Conservation (phyloP, 2,888 invertebrate species). For the Apamea monoglypha region DNA sequence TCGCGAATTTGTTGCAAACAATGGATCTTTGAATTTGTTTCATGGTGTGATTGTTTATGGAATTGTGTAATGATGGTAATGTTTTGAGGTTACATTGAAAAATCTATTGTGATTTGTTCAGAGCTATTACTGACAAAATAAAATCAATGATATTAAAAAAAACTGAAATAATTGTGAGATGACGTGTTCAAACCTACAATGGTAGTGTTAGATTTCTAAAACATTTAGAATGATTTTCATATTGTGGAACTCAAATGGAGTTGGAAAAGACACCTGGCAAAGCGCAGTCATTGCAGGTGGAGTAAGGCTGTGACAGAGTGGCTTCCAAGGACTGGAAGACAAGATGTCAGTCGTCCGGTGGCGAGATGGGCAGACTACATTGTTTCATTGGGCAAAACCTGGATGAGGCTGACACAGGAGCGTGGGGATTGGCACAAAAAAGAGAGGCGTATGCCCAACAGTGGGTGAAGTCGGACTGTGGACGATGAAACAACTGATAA, state of each 20-base stretch:
- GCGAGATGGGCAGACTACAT: too few species aligned
- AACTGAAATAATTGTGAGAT: not conserved
- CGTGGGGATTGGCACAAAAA: too few species aligned
- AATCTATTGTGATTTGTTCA: not conserved
- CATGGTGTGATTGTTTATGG: constrained; percentile 43
- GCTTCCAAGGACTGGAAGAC: too few species aligned
- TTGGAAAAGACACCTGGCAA: too few species aligned
- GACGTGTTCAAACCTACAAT: not conserved
- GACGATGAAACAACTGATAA: not conserved
- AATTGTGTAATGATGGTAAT: constrained; percentile 24
- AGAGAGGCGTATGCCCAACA: too few species aligned
- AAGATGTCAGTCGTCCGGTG: too few species aligned
- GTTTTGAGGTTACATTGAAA: constrained; percentile 21
- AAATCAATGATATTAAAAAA: not conserved
- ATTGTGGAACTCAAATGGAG: not conserved
- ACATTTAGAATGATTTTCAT: not conserved
- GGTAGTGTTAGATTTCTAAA: not conserved
- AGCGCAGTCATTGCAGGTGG: too few species aligned
- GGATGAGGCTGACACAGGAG: too few species aligned
- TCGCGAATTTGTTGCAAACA: constrained; percentile 58
- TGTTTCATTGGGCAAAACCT: too few species aligned
- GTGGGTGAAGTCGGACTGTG: too few species aligned
- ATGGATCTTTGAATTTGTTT: constrained; percentile 51
- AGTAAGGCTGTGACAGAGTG: too few species aligned
- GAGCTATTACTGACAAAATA: not conserved